A percentile compares a stretch with the other conserved stretches of the same genome.
These are phyloP conservation scores for Pygoscelis adeliae DNA, from an alignment of 2,113 vertebrate genomes.

Conservation along the genomic window DNA sequence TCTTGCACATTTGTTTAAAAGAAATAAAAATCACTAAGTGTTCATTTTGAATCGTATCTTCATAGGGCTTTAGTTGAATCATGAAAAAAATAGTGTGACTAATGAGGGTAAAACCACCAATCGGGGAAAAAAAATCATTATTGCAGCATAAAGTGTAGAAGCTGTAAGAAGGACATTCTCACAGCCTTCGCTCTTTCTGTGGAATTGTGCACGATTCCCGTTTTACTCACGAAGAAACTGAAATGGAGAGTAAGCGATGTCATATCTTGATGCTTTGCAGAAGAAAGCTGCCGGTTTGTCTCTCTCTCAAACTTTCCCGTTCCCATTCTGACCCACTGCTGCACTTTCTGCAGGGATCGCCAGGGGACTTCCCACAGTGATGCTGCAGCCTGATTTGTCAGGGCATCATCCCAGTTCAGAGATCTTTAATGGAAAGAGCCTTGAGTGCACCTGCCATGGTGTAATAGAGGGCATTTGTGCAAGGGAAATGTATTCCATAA, in stretches of 20 bases:
- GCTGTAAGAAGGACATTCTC: background rate
- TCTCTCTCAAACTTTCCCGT: background rate
- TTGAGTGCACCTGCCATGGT: background rate
- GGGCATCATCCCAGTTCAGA: background rate
- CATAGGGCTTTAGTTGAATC: background rate
- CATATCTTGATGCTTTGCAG: background rate
- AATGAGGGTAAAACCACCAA: background rate
- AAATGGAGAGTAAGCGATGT: background rate
- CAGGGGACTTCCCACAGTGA: background rate
- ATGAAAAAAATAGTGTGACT: background rate
- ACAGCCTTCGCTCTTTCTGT: background rate
- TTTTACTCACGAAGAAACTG: background rate
- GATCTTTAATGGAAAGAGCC: background rate
- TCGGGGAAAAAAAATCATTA: background rate
- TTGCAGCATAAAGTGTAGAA: background rate
- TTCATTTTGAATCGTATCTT: background rate
- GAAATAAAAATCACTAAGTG: background rate
- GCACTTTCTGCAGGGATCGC: background rate
- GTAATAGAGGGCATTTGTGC: background rate
- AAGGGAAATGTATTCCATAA: background rate
- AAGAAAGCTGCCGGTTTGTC: background rate
- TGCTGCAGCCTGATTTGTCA: background rate
- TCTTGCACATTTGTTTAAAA: background rate
- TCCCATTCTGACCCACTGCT: background rate
- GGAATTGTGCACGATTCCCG: background rate